Evolutionary conservation across 2,888 invertebrate genomes (phyloP).

Genomic region (Cheilosia scutellata): DNA sequence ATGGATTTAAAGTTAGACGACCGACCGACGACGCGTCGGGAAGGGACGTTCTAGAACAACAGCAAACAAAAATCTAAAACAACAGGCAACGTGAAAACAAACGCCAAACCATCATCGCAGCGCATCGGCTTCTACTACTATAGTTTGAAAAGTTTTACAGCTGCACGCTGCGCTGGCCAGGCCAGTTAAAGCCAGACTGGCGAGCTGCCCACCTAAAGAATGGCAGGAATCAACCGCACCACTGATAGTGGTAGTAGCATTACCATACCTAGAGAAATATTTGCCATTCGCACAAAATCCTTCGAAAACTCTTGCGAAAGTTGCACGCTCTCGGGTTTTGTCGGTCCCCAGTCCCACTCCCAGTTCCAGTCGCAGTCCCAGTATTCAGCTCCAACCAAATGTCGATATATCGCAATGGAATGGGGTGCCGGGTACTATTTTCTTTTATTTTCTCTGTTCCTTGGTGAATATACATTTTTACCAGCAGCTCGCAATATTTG

Average conservation of each 20-base stretch:
- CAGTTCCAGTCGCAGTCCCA: too few species aligned
- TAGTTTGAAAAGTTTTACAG: constrained; percentile 20
- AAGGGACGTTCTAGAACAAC: constrained; percentile 23
- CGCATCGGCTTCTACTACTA: constrained; percentile 11
- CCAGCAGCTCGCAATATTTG: constrained; percentile 31
- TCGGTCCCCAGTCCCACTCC: too few species aligned
- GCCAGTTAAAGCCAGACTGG: not conserved
- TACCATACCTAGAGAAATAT: not conserved
- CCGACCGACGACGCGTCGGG: constrained; percentile 3
- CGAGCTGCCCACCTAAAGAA: constrained; percentile 15
- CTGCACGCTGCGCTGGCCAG: constrained; percentile 11
- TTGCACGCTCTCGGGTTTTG: constrained; percentile 1
- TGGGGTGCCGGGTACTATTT: not conserved
- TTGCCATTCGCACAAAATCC: constrained; percentile 31
- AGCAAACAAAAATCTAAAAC: constrained; percentile 5
- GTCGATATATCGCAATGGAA: not conserved
- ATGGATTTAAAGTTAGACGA: constrained; percentile 43
- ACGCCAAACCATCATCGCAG: constrained; percentile 6
- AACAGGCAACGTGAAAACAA: not conserved
- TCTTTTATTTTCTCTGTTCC: constrained; percentile 10
- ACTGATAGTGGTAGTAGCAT: constrained; percentile 1
- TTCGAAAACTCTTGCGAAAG: constrained; percentile 28
- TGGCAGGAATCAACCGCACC: not conserved
- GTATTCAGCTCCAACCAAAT: not conserved
- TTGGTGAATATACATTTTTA: constrained; percentile 18